Evolutionary conservation across 2,797 vertebrate genomes (phyloP).

Genomic region (Myoxocephalus aenaeus): DNA sequence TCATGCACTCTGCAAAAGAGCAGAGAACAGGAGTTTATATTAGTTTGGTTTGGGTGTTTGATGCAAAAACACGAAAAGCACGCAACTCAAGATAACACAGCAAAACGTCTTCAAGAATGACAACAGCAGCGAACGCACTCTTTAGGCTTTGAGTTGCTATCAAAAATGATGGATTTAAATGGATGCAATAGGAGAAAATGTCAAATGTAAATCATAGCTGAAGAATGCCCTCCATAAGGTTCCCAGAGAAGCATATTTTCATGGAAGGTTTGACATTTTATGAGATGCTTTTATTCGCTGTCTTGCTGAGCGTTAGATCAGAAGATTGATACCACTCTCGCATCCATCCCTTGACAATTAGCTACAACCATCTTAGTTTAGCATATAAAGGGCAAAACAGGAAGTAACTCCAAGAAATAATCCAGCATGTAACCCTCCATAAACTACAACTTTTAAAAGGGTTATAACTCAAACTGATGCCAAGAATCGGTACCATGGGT

Average conservation of each 20-base stretch:
- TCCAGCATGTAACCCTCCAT: too few relatives aligned
- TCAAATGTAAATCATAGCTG: background rate
- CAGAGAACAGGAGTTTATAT: conserved; percentile 5
- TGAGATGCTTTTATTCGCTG: background rate
- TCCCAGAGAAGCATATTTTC: background rate
- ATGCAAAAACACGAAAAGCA: conserved; percentile 5
- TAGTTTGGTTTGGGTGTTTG: background rate
- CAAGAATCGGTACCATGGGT: too few relatives aligned
- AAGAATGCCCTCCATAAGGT: background rate
- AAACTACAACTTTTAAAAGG: too few relatives aligned
- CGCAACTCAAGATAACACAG: background rate
- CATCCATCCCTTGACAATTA: background rate
- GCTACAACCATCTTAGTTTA: too few relatives aligned
- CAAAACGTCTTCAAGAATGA: background rate
- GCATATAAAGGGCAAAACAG: too few relatives aligned
- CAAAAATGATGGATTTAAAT: background rate
- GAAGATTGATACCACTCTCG: background rate
- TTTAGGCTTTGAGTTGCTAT: background rate
- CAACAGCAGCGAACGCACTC: background rate
- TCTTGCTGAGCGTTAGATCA: background rate
- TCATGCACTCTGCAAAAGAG: background rate
- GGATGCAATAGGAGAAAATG: background rate
- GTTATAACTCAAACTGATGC: too few relatives aligned
- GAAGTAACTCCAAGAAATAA: too few relatives aligned
- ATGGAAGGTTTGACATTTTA: background rate